Percentiles rank a stretch among this genome's conserved stretches.
These are phyloP conservation scores for Hypsopygia costalis DNA, from an alignment of 2,888 invertebrate genomes.

Conservation along the genomic window DNA sequence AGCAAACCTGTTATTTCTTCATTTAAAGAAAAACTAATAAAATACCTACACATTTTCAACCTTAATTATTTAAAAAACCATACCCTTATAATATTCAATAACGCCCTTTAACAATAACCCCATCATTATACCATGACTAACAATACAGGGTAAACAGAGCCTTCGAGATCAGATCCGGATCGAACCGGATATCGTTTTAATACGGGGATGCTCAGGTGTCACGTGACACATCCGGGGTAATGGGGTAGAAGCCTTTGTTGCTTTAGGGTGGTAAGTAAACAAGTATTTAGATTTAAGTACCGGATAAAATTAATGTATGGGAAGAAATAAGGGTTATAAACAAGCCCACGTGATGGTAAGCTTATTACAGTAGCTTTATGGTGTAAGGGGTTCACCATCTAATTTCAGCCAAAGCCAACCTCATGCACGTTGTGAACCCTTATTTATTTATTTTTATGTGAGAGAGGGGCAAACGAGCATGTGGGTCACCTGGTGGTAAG, in stretches of 20 bases:
- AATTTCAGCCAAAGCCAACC: too few species aligned
- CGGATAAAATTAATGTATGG: neutral
- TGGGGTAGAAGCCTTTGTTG: constrained; percentile 20
- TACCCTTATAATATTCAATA: constrained; percentile 5
- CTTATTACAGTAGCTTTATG: too few species aligned
- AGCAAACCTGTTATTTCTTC: too few species aligned
- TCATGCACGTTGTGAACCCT: too few species aligned
- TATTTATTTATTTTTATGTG: too few species aligned
- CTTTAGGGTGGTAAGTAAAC: constrained; percentile 14
- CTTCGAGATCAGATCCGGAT: constrained; percentile 31
- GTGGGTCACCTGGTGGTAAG: too few species aligned
- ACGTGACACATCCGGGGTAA: constrained; percentile 26
- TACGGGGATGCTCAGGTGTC: constrained; percentile 36
- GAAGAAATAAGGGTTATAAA: too few species aligned
- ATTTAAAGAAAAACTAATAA: too few species aligned
- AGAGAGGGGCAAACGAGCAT: too few species aligned
- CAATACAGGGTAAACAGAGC: constrained; percentile 25
- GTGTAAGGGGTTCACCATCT: too few species aligned
- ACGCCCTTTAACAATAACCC: constrained; percentile 14
- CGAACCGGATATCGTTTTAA: constrained; percentile 46
- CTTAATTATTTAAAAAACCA: constrained; percentile 6
- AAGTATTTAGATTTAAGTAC: neutral
- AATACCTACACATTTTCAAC: neutral
- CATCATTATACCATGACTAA: constrained; percentile 27
- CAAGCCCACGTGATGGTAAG: too few species aligned